A percentile compares a stretch with the other conserved stretches of the same genome.
phyloP scores from a whole-genome alignment of 2,888 invertebrate genomes.

The Tanaodytes sp. region DNA sequence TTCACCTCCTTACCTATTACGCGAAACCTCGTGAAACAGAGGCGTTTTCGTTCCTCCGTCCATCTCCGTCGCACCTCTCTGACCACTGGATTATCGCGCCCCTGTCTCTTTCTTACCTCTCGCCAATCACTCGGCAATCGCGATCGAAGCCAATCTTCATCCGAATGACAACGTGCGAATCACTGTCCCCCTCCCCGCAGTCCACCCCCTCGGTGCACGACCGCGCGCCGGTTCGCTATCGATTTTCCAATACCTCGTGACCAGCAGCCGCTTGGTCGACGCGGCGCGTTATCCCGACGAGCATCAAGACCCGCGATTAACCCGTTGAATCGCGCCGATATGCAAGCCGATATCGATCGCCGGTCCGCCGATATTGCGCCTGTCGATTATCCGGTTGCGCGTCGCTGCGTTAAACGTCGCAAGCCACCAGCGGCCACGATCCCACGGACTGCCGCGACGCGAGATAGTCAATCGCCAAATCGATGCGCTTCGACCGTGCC shows the following conservation, averaged over 20 bases:
- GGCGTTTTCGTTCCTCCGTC: no score
- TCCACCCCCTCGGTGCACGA: slow-evolving; percentile 37
- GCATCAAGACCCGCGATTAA: slow-evolving; percentile 59
- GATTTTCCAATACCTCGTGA: slow-evolving; percentile 72
- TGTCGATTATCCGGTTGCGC: slow-evolving; percentile 16
- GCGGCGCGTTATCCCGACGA: slow-evolving; percentile 62
- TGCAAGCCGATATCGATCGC: slow-evolving; percentile 21
- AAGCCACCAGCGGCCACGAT: slow-evolving; percentile 27
- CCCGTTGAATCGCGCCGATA: not conserved
- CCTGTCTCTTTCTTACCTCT: not conserved
- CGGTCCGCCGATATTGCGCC: slow-evolving; percentile 12
- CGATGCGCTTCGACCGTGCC: slow-evolving; percentile 46
- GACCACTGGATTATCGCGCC: no score
- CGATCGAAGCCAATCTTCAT: slow-evolving; percentile 35
- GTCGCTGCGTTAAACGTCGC: slow-evolving; percentile 8
- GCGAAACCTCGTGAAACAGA: no score
- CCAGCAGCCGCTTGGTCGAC: slow-evolving; percentile 68
- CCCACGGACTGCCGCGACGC: slow-evolving; percentile 36
- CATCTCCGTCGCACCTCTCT: no score
- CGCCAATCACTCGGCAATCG: slow-evolving; percentile 13
- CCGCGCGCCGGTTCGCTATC: slow-evolving; percentile 69
- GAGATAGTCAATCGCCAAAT: slow-evolving; percentile 50
- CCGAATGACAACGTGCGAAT: slow-evolving; percentile 52
- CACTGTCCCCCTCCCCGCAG: slow-evolving; percentile 37
- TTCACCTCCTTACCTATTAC: not conserved